Conservation (phyloP, 2,888 invertebrate genomes). For the Drosophila seclusa region DNA sequence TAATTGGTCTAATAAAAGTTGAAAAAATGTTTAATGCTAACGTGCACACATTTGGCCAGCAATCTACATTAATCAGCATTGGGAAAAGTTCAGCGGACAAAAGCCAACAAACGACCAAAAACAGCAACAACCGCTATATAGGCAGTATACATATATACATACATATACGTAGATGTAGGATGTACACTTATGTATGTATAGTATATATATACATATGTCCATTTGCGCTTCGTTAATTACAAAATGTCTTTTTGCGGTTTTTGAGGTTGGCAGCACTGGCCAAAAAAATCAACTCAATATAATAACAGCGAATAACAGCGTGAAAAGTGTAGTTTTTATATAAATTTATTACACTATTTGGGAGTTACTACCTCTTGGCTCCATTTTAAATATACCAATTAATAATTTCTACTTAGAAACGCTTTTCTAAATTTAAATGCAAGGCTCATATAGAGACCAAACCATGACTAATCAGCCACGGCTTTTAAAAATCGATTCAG, state of each 20-base stretch:
- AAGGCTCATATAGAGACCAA: not conserved
- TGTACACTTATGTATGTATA: slow-evolving; percentile 20
- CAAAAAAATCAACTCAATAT: slow-evolving; percentile 12
- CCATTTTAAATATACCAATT: not conserved
- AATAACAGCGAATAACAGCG: slow-evolving; percentile 16
- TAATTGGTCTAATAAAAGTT: slow-evolving; percentile 77
- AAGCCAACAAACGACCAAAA: slow-evolving; percentile 33
- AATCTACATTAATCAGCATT: slow-evolving; percentile 75
- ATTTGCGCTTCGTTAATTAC: slow-evolving; percentile 58
- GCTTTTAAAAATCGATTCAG: not conserved
- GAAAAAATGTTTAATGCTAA: slow-evolving; percentile 71
- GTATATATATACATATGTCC: slow-evolving; percentile 8
- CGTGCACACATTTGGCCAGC: slow-evolving; percentile 73
- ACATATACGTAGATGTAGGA: slow-evolving; percentile 7
- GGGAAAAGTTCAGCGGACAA: slow-evolving; percentile 40
- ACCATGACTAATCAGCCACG: not conserved
- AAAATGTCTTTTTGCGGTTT: slow-evolving; percentile 60
- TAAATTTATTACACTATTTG: not conserved
- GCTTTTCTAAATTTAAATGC: not conserved
- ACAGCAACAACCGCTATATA: slow-evolving; percentile 22
- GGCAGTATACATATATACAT: slow-evolving; percentile 27
- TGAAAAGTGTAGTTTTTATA: slow-evolving; percentile 12
- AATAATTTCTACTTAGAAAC: not conserved
- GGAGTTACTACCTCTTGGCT: not conserved
- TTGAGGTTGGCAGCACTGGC: slow-evolving; percentile 43